phyloP scores from a whole-genome alignment of 37 sponge, comb jelly and placozoan species.

The Geodia barretti region DNA sequence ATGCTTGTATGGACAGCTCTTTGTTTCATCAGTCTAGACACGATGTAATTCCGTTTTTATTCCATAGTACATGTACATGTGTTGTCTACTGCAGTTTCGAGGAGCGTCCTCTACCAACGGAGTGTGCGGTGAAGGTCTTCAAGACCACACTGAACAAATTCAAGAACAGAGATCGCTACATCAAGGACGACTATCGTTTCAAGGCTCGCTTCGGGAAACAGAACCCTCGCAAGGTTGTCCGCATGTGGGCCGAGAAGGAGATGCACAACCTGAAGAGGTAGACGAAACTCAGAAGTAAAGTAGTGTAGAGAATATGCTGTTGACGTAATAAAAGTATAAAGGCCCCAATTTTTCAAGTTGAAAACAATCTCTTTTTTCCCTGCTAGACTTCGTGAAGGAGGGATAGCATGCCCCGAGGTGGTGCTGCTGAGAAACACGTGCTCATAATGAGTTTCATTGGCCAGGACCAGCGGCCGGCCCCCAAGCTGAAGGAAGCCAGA shows the following conservation, averaged over 20 bases:
- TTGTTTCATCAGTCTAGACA: too few species aligned
- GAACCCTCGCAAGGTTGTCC: constrained; percentile 79
- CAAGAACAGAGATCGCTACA: constrained; percentile 90
- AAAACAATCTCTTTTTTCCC: not conserved
- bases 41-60: too few species aligned
- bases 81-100: constrained; percentile 31
- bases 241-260: constrained; percentile 97
- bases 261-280: constrained; percentile 88
- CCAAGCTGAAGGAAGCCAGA: constrained; percentile 76
- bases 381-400: constrained; percentile 56
- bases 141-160: constrained; percentile 99
- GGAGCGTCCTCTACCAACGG: constrained; percentile 63
- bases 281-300: not conserved
- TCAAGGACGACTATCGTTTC: constrained; percentile 93
- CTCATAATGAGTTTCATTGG: constrained; percentile 97
- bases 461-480: constrained; percentile 78
- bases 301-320: not conserved
- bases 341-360: not conserved
- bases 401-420: constrained; percentile 85
- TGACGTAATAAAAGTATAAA: not conserved
- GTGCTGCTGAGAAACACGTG: constrained; percentile 85
- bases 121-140: constrained; percentile 95
- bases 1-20: too few species aligned
- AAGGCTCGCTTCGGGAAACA: constrained; percentile 69
- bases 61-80: not conserved